Evolutionary conservation across 1,140 invertebrate genomes (phyloP).

Genomic region (Hormaphis cornu): DNA sequence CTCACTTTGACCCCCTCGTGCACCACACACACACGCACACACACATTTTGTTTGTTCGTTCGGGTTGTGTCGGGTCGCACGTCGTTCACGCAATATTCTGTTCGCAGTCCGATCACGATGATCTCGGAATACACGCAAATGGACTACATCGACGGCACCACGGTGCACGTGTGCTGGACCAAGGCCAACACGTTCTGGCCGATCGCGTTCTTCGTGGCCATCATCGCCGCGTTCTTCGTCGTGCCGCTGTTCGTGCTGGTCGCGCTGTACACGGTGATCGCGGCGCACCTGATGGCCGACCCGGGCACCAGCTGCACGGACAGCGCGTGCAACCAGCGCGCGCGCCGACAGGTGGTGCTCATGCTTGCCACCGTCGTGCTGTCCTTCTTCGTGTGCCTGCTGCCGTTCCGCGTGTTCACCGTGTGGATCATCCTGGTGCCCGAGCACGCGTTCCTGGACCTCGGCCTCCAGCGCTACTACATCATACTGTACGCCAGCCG

Average conservation of each 20-base stretch:
- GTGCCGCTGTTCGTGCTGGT: conserved; percentile 69
- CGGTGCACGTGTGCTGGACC: conserved; percentile 63
- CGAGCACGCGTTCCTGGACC: conserved; percentile 52
- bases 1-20: no score
- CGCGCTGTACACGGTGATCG: conserved; percentile 72
- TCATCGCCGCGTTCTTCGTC: conserved; percentile 72
- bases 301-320: conserved; percentile 41
- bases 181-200: conserved; percentile 62
- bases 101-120: conserved; percentile 63
- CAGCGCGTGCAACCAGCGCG: conserved; percentile 33
- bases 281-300: conserved; percentile 68
- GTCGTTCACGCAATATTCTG: no score
- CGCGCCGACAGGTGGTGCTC: conserved; percentile 48
- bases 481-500: conserved; percentile 75
- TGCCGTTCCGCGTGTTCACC: conserved; percentile 76
- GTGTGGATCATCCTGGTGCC: conserved; percentile 72
- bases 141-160: conserved; percentile 57
- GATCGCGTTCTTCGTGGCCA: conserved; percentile 65
- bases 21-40: no score
- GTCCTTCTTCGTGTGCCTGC: conserved; percentile 81
- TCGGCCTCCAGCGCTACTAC: conserved; percentile 57
- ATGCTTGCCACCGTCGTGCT: conserved; percentile 83
- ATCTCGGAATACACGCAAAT: conserved; percentile 61
- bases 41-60: no score
- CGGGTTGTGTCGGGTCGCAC: no score